Evolutionary conservation across 2,113 vertebrate species (phyloP).

Genomic region (Hyperopisus bebe): DNA sequence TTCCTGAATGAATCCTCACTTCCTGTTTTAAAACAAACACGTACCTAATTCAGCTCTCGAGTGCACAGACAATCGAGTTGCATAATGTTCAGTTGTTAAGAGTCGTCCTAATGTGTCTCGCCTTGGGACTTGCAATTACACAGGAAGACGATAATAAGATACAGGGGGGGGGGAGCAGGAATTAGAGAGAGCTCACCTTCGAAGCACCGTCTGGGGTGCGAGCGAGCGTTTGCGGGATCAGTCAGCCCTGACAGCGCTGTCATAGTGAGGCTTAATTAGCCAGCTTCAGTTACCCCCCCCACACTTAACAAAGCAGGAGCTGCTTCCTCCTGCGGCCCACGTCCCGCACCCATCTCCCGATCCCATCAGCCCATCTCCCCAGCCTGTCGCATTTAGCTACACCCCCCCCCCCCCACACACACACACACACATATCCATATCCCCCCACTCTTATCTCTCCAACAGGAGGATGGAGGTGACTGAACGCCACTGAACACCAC

Average conservation of each 20-base stretch:
- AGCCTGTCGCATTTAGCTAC: slow-evolving; percentile 43
- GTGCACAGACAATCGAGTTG: slow-evolving; percentile 16
- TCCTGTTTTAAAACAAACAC: background rate
- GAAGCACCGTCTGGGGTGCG: slow-evolving; percentile 61
- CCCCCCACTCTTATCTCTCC: background rate
- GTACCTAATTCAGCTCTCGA: slow-evolving; percentile 12
- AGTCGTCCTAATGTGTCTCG: slow-evolving; percentile 24
- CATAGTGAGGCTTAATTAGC: slow-evolving; percentile 69
- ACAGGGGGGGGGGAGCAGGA: slow-evolving; percentile 47
- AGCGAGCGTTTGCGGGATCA: slow-evolving; percentile 66
- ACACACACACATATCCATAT: background rate
- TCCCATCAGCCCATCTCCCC: slow-evolving; percentile 41
- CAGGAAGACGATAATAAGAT: slow-evolving; percentile 50
- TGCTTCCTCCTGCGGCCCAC: slow-evolving; percentile 42
- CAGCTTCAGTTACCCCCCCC: slow-evolving; percentile 58
- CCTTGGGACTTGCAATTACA: slow-evolving; percentile 30
- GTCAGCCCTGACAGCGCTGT: slow-evolving; percentile 69
- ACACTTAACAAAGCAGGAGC: slow-evolving; percentile 63
- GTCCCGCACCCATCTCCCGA: slow-evolving; percentile 27
- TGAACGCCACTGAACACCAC: background rate
- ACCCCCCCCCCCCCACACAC: background rate
- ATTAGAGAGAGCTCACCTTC: slow-evolving; percentile 49
- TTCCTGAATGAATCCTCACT: background rate
- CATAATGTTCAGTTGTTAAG: slow-evolving; percentile 15
- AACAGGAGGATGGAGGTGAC: background rate